Percentiles rank a stretch among this genome's conserved stretches.
Evolutionary conservation across 2,888 invertebrate genomes (phyloP).

Genomic region (Rhagium mordax): DNA sequence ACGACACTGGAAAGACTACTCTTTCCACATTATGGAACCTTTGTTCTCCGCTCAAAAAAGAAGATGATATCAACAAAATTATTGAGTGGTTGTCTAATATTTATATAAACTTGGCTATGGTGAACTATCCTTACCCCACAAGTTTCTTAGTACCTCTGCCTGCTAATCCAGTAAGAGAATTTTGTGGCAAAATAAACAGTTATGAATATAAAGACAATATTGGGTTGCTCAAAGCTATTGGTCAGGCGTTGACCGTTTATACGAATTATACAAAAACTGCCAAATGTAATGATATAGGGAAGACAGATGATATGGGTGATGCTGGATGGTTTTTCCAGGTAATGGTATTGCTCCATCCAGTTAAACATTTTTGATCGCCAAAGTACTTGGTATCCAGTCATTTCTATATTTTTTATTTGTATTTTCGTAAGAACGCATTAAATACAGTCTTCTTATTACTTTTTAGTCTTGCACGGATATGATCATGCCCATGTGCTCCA

Average conservation of each 20-base stretch:
- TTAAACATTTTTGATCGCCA: too few species aligned
- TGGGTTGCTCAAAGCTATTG: constrained; percentile 76
- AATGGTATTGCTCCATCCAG: too few species aligned
- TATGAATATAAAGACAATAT: constrained; percentile 49
- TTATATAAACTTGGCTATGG: constrained; percentile 91
- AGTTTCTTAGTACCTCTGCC: constrained; percentile 89
- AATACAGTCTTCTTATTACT: too few species aligned
- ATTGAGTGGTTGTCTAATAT: constrained; percentile 82
- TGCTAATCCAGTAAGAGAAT: constrained; percentile 83
- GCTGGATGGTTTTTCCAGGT: constrained; percentile 90
- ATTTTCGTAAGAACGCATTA: too few species aligned
- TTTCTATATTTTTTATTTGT: too few species aligned
- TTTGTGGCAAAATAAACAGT: constrained; percentile 73
- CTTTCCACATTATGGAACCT: constrained; percentile 83
- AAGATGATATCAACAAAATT: constrained; percentile 73
- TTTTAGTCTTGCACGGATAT: constrained; percentile 93
- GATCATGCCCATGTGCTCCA: constrained; percentile 94
- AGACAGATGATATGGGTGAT: constrained; percentile 76
- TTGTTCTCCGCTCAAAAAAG: constrained; percentile 79
- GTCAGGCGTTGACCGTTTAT: constrained; percentile 81
- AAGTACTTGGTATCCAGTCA: too few species aligned
- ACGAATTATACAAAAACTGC: constrained; percentile 85
- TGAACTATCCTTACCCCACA: constrained; percentile 93
- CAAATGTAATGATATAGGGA: constrained; percentile 78
- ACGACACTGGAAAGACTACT: constrained; percentile 79